These are phyloP conservation scores for Argya squamiceps DNA, from an alignment of 2,797 vertebrate genomes.

Conservation along the genomic window DNA sequence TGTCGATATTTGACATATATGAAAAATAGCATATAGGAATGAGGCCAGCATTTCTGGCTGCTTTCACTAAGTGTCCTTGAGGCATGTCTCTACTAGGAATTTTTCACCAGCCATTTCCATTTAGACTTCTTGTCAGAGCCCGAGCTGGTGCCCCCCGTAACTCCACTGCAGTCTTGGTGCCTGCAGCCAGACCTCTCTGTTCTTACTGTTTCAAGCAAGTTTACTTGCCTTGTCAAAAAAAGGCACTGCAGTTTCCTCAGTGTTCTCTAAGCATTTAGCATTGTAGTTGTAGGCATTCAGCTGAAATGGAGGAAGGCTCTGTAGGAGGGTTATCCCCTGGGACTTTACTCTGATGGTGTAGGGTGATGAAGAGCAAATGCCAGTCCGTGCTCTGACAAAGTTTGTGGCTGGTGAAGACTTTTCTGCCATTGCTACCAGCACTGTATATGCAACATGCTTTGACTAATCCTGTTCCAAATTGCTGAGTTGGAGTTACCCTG, in stretches of 20 bases:
- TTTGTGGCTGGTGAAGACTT: background rate
- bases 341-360: background rate
- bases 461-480: background rate
- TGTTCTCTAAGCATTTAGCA: background rate
- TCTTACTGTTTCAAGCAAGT: background rate
- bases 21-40: background rate
- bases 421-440: background rate
- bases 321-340: background rate
- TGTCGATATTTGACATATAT: background rate
- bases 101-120: background rate
- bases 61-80: background rate
- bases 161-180: background rate
- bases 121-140: background rate
- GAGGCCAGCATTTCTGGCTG: background rate
- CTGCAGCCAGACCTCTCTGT: background rate
- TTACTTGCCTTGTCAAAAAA: background rate
- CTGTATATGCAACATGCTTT: background rate
- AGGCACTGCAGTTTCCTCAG: background rate
- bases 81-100: background rate
- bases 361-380: background rate
- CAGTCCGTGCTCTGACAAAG: background rate
- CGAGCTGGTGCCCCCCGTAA: background rate
- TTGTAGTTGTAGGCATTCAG: background rate
- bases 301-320: background rate
- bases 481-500: background rate